phyloP scores from a whole-genome alignment of 2,888 invertebrate species.

The Andricus curvator region DNA sequence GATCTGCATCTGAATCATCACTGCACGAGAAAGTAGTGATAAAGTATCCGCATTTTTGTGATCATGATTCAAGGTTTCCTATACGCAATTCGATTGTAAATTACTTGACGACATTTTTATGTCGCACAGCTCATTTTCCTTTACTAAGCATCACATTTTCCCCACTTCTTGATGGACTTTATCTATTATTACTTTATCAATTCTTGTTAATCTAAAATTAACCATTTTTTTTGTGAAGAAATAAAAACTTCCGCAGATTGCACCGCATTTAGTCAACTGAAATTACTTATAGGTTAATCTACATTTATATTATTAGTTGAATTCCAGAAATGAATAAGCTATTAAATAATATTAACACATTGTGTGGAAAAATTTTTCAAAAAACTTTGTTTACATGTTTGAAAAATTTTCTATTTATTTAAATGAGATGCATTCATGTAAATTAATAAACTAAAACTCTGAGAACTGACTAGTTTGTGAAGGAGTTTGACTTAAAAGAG shows the following conservation, averaged over 20 bases:
- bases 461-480: background rate
- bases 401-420: too few species aligned
- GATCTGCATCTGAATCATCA: conserved; percentile 14
- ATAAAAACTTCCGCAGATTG: background rate
- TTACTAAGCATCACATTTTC: background rate
- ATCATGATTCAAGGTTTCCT: conserved; percentile 22
- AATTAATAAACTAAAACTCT: background rate
- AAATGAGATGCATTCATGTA: background rate
- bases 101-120: background rate
- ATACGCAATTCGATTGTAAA: background rate
- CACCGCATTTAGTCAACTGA: background rate
- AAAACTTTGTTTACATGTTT: background rate
- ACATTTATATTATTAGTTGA: background rate
- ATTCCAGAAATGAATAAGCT: background rate
- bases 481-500: conserved; percentile 4
- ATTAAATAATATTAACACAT: background rate
- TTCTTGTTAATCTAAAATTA: background rate
- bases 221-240: background rate
- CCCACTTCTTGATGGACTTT: background rate
- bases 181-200: background rate
- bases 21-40: background rate
- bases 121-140: background rate
- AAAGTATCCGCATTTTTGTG: conserved; percentile 26
- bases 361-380: too few species aligned
- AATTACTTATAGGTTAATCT: background rate